Base-by-base conservation (phyloP, 2,888 invertebrate genomes). In the Andrena chrysosceles region DNA sequence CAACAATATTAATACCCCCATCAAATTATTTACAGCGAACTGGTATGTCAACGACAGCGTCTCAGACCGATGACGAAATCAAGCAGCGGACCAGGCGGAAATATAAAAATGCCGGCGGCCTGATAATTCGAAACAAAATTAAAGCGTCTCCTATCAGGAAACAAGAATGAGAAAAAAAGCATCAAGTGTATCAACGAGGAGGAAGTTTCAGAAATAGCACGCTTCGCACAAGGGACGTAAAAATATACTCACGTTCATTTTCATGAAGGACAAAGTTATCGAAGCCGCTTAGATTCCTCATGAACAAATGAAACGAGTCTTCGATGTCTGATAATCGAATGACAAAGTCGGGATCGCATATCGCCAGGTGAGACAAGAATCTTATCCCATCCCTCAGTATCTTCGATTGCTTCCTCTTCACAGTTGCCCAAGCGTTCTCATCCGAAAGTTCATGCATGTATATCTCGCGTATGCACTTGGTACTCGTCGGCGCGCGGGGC, bases 311-410 rank as follows among this genome's bases (percentile, higher is more conserved):
- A 77, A 93, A 91, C 13, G 90, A 87, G 66, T 92, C 90, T 74
- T 92, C 92, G 29, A 92, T 91, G 31, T 91, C 91, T 1, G 90
- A 86, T n/a, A 88, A 79, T 69, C 90, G 89, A 59, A 89, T 90
- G 10, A 92, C 89, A 80, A 91, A 91, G 70, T 92, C 90, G 5
- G 91, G 89, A 84, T 93, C 92, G 62, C 91, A 88, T 71, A 90
- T 92, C 1, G 91, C 89, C 13, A 94, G 82, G 72, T 91, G 91
- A 67, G 91, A 90, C 31, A 93, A 77, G 74, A 94, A 91, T 79
- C 86, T 85, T 6, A 93, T 91, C 33, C 93, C 94, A 52, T 88
- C 90, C 77, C 86, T 87, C 26, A 93, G 63, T 29, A 91, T 85
- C 54, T 84, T 88, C 7, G 87, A 81, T 78, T 93, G 93, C 26